Percentiles rank a stretch among this genome's conserved stretches.
phyloP scores from a whole-genome alignment of 2,113 vertebrate genomes.

The Siphamia tubifer region DNA sequence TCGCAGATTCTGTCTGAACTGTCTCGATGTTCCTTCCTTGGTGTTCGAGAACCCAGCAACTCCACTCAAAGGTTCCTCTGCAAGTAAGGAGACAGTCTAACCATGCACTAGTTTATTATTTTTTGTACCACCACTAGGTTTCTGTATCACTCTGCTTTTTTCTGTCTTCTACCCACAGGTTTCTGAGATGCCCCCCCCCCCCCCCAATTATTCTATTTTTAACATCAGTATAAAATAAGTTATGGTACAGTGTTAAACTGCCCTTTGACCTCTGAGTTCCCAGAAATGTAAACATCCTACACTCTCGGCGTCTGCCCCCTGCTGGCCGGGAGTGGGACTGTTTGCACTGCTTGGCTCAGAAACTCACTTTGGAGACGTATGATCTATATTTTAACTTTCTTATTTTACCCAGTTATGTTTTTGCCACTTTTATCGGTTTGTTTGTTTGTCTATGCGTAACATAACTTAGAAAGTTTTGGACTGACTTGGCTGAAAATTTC shows the following conservation, averaged over 20 bases:
- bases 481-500: too few relatives aligned
- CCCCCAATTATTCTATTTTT: neutral
- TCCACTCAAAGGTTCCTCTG: neutral
- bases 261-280: conserved; percentile 75
- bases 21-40: conserved; percentile 24
- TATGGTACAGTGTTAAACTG: neutral
- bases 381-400: too few relatives aligned
- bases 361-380: conserved; percentile 9
- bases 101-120: neutral
- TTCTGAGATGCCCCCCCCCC: too few relatives aligned
- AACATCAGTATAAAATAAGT: neutral
- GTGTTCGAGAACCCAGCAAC: conserved; percentile 13
- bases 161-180: too few relatives aligned
- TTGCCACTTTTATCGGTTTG: too few relatives aligned
- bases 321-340: conserved; percentile 96
- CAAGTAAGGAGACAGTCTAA: neutral
- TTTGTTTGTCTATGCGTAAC: too few relatives aligned
- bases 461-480: too few relatives aligned
- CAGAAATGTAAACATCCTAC: conserved; percentile 99
- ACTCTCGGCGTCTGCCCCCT: conserved; percentile 94
- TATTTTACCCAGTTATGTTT: too few relatives aligned
- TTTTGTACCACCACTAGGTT: too few relatives aligned
- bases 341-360: conserved; percentile 94
- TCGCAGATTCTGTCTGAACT: conserved; percentile 33
- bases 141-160: too few relatives aligned